Percentiles rank a stretch among this genome's conserved stretches.
Conservation (phyloP, 2,888 invertebrate genomes). For the Andrena praecox region DNA sequence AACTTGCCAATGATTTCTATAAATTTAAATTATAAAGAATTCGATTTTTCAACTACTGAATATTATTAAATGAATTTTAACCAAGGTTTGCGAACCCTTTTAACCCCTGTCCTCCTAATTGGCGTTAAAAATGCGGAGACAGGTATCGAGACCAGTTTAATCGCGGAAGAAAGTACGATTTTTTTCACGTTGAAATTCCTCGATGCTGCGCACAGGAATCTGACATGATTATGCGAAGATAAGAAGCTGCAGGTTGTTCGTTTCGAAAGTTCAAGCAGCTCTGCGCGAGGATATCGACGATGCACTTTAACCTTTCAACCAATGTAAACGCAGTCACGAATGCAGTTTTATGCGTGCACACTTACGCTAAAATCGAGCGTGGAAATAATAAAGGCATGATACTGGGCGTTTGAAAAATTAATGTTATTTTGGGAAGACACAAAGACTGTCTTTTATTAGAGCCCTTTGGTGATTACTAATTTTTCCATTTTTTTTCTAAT, state of each 20-base stretch:
- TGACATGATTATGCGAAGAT: slow-evolving; percentile 52
- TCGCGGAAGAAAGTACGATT: slow-evolving; percentile 11
- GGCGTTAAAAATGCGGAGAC: neutral
- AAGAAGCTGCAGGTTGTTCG: slow-evolving; percentile 33
- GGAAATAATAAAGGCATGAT: neutral
- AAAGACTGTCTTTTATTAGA: neutral
- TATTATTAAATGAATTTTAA: neutral
- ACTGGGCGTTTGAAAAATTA: neutral
- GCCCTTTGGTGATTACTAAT: too few species aligned
- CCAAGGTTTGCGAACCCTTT: neutral
- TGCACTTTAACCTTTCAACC: slow-evolving; percentile 61
- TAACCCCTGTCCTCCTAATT: slow-evolving; percentile 16
- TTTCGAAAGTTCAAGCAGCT: slow-evolving; percentile 58
- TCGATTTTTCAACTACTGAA: neutral
- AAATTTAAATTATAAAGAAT: neutral
- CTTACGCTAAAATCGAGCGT: slow-evolving; percentile 23
- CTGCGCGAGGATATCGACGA: slow-evolving; percentile 38
- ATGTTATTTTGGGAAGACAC: neutral
- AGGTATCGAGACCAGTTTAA: neutral
- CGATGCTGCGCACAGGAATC: neutral
- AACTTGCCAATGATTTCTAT: neutral
- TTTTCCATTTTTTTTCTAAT: too few species aligned
- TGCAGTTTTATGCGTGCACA: slow-evolving; percentile 13
- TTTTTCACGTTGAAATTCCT: slow-evolving; percentile 12
- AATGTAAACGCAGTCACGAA: slow-evolving; percentile 37